A percentile compares a stretch with the other conserved stretches of the same genome.
Evolutionary conservation across 2,797 vertebrate species (phyloP).

Genomic region (Cichlasoma orientale): DNA sequence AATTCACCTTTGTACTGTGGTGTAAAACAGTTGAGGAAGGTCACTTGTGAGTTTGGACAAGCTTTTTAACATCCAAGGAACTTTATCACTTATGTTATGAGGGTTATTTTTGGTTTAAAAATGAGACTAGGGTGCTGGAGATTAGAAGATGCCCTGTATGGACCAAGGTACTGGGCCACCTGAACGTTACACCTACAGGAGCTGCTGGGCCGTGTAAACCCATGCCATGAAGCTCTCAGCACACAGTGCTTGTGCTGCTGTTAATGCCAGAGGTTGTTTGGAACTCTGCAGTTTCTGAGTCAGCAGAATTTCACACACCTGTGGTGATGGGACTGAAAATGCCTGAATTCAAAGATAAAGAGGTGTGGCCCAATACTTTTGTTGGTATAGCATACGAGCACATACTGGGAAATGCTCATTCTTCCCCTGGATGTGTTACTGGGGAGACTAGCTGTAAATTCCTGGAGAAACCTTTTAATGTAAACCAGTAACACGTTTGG

Average conservation of each 20-base stretch:
- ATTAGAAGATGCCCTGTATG: background rate
- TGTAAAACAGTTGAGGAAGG: background rate
- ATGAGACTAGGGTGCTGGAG: no score
- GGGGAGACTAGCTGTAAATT: background rate
- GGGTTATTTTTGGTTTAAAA: no score
- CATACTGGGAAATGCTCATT: background rate
- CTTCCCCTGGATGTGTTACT: background rate
- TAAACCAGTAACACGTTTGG: background rate
- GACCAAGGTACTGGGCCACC: background rate
- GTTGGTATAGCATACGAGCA: background rate
- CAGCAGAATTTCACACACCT: background rate
- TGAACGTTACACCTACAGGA: background rate
- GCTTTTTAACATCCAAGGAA: background rate
- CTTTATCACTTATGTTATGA: no score
- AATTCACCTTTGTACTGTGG: background rate
- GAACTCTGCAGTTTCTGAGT: background rate
- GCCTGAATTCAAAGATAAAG: background rate
- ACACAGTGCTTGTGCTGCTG: background rate
- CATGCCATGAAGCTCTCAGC: background rate
- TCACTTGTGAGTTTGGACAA: no score
- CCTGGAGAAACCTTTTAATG: background rate
- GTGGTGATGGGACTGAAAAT: background rate
- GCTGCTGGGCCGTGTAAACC: background rate
- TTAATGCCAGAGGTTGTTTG: background rate
- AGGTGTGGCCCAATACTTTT: background rate